Conservation (phyloP, 2,888 invertebrate species). For the Tipula unca region DNA sequence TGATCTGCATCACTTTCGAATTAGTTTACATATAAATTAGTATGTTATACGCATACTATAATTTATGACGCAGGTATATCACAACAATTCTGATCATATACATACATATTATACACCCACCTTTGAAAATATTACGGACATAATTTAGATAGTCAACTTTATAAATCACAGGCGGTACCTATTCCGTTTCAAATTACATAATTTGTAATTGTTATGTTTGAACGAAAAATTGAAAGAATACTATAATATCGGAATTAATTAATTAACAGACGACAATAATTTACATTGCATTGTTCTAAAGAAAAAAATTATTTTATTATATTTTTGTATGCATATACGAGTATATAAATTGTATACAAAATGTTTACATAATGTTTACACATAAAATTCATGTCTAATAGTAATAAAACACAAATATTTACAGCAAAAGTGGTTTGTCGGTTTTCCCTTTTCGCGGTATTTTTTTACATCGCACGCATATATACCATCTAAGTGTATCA, state of each 20-base stretch:
- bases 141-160: not conserved
- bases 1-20: too few relatives aligned
- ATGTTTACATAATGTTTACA: not conserved
- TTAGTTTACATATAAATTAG: too few relatives aligned
- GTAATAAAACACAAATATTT: not conserved
- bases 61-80: too few relatives aligned
- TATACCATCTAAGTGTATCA: not conserved
- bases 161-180: not conserved
- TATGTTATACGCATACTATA: too few relatives aligned
- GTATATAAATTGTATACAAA: not conserved
- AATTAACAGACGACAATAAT: not conserved
- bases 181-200: not conserved
- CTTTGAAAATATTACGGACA: too few relatives aligned
- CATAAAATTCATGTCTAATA: not conserved
- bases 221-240: not conserved
- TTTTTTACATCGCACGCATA: not conserved
- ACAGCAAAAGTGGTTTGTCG: not conserved
- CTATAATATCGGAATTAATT: not conserved
- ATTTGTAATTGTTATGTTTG: not conserved
- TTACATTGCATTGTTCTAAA: not conserved
- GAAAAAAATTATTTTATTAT: not conserved
- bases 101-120: too few relatives aligned
- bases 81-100: too few relatives aligned
- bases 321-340: not conserved
- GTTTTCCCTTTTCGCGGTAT: conserved; percentile 1